phyloP scores from a whole-genome alignment of 2,888 invertebrate genomes.

The Rhagium mordax region DNA sequence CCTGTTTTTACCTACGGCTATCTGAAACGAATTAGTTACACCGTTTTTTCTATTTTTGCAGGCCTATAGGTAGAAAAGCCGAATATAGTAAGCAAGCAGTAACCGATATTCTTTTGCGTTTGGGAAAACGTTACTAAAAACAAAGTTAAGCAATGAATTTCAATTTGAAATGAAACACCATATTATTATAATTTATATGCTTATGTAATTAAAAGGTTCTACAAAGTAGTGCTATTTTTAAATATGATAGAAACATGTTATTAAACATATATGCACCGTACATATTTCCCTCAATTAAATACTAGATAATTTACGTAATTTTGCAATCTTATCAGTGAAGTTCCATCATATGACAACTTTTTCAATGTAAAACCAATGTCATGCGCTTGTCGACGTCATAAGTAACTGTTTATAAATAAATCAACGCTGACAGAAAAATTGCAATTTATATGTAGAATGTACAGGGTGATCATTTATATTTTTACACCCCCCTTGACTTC shows the following conservation, averaged over 20 bases:
- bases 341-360: conserved; percentile 1
- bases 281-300: neutral
- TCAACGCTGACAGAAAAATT: neutral
- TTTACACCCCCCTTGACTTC: too few species aligned
- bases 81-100: neutral
- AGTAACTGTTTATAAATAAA: neutral
- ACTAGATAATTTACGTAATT: neutral
- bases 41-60: too few species aligned
- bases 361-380: neutral
- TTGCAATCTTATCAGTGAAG: conserved; percentile 4
- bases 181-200: neutral
- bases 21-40: too few species aligned
- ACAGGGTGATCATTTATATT: too few species aligned
- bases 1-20: too few species aligned
- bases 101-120: neutral
- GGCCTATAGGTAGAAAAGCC: too few species aligned
- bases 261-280: neutral
- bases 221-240: conserved; percentile 7
- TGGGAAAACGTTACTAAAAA: neutral
- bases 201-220: neutral
- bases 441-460: too few species aligned
- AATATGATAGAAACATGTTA: neutral
- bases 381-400: neutral
- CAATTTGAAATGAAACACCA: neutral
- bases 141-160: neutral